These are phyloP conservation scores for Heliconius himera DNA, from an alignment of 1,140 invertebrate genomes.

Conservation along the genomic window DNA sequence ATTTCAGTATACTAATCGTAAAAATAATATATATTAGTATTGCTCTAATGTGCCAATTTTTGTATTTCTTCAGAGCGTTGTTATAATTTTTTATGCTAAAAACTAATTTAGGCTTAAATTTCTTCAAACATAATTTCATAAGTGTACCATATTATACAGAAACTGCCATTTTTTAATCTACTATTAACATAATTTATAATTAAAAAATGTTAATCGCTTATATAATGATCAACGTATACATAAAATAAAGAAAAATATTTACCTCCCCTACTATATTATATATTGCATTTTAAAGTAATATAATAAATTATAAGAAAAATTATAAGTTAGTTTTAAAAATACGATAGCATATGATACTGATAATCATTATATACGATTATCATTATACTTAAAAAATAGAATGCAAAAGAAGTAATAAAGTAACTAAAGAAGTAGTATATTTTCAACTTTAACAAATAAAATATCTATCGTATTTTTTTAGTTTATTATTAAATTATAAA, in stretches of 20 bases:
- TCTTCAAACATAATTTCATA: conserved; percentile 10
- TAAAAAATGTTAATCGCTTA: neutral
- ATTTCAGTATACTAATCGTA: neutral
- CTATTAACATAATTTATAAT: conserved; percentile 18
- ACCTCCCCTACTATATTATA: neutral
- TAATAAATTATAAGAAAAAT: neutral
- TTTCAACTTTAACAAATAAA: neutral
- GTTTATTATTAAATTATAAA: neutral
- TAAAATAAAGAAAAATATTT: neutral
- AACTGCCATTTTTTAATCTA: conserved; percentile 31
- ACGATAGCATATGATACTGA: neutral
- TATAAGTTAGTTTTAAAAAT: neutral
- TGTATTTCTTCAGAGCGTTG: conserved; percentile 9
- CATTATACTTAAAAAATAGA: neutral
- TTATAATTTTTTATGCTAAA: neutral
- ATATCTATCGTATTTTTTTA: neutral
- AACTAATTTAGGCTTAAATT: neutral
- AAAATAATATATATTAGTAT: neutral
- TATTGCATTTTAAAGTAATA: neutral
- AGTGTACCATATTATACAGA: conserved; percentile 14
- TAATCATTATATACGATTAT: neutral
- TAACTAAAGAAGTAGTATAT: neutral
- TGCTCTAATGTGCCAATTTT: conserved; percentile 16
- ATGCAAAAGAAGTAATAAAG: neutral
- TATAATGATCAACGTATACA: neutral